Evolutionary conservation across 2,797 vertebrate species (phyloP).

Genomic region (Chelmon rostratus): DNA sequence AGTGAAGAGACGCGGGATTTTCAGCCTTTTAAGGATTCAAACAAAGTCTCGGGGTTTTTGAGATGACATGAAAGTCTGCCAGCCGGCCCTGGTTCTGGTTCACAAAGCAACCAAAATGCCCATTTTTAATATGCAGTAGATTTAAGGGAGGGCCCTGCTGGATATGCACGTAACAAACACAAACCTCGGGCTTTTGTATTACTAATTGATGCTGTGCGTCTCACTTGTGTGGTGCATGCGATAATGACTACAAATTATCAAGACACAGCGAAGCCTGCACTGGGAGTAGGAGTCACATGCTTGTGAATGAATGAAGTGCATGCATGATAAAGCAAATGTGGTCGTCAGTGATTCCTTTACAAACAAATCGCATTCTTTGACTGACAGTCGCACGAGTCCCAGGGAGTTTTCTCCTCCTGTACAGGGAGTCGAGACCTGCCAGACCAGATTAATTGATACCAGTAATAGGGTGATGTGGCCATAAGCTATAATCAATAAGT

Average conservation of each 20-base stretch:
- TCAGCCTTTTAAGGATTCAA: constrained; percentile 65
- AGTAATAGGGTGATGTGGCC: constrained; percentile 68
- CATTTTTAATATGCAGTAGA: constrained; percentile 50
- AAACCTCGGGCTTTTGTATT: constrained; percentile 24
- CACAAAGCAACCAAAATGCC: constrained; percentile 35
- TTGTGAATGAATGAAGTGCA: constrained; percentile 21
- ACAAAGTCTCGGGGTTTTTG: constrained; percentile 44
- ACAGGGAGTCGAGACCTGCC: constrained; percentile 40
- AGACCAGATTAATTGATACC: constrained; percentile 54
- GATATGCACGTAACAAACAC: constrained; percentile 29
- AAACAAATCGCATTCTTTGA: constrained; percentile 46
- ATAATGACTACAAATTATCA: constrained; percentile 9
- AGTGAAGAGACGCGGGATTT: constrained; percentile 41
- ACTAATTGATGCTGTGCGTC: constrained; percentile 22
- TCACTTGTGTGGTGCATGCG: constrained; percentile 8
- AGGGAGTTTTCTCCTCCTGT: constrained; percentile 26
- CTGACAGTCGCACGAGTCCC: constrained; percentile 35
- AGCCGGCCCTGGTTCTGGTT: constrained; percentile 35
- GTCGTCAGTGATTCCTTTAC: constrained; percentile 32
- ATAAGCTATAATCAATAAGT: constrained; percentile 78
- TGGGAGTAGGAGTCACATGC: background rate
- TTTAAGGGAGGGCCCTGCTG: background rate
- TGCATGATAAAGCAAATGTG: constrained; percentile 10
- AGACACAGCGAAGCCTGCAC: background rate
- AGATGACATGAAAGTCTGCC: constrained; percentile 54